A percentile compares a stretch with the other conserved stretches of the same genome.
Evolutionary conservation across 2,113 vertebrate genomes (phyloP).

Genomic region (Pseudonaja textilis): DNA sequence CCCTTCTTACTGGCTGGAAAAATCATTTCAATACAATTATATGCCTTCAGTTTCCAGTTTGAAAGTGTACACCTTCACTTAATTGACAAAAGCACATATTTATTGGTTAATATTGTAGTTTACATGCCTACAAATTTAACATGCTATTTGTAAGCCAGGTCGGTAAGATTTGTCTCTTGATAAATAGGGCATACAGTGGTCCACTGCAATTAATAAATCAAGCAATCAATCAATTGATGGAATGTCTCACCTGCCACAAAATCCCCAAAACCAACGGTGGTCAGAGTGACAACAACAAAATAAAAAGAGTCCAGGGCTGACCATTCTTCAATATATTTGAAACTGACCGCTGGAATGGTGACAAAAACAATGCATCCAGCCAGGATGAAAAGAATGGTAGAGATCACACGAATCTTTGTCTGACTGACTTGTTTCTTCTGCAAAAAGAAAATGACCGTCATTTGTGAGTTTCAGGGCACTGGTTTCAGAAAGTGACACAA

Average conservation of each 20-base stretch:
- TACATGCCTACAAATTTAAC: constrained; percentile 22
- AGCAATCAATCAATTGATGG: background rate
- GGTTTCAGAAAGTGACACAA: background rate
- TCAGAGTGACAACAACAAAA: constrained; percentile 97
- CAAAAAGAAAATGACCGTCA: constrained; percentile 46
- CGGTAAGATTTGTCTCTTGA: background rate
- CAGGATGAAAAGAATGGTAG: constrained; percentile 95
- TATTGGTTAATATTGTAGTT: constrained; percentile 11
- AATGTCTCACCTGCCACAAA: constrained; percentile 91
- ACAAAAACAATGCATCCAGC: constrained; percentile 94
- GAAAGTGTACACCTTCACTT: constrained; percentile 16
- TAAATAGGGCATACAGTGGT: background rate
- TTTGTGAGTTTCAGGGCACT: no score
- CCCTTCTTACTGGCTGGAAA: background rate
- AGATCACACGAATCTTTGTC: constrained; percentile 96
- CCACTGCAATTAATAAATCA: background rate
- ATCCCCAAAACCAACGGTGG: constrained; percentile 96
- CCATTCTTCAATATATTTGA: constrained; percentile 94
- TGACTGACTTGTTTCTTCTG: constrained; percentile 97
- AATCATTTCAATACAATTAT: background rate
- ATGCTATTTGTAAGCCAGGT: background rate
- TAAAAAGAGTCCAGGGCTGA: constrained; percentile 93
- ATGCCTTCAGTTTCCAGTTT: constrained; percentile 4
- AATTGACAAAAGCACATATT: constrained; percentile 27
- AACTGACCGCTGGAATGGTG: constrained; percentile 92